Evolutionary conservation across 2,113 vertebrate species (phyloP).

Genomic region (Martes martes): DNA sequence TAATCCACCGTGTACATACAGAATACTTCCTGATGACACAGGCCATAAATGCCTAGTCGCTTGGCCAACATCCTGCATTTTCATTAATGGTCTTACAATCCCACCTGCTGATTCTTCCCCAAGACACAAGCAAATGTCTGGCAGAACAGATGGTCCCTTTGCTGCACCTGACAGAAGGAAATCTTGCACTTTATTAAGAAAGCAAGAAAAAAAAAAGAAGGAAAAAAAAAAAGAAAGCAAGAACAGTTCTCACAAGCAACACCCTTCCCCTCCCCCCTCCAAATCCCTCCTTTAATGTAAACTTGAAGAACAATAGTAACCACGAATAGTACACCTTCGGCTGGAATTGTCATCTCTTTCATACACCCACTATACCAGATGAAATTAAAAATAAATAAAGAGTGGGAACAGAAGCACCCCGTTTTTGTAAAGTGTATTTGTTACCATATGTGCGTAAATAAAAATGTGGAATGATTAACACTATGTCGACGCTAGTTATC

Average conservation of each 20-base stretch:
- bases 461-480: neutral
- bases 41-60: neutral
- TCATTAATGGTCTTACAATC: conserved; percentile 37
- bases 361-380: neutral
- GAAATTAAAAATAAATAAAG: neutral
- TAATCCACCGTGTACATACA: neutral
- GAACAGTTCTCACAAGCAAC: neutral
- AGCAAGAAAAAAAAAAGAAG: neutral
- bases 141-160: conserved; percentile 49
- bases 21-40: neutral
- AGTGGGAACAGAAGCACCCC: neutral
- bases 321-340: neutral
- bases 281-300: neutral
- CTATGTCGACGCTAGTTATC: neutral
- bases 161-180: neutral
- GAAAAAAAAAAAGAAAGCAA: neutral
- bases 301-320: neutral
- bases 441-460: neutral
- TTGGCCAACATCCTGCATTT: conserved; percentile 23
- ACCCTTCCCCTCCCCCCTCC: neutral
- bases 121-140: conserved; percentile 35
- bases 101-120: conserved; percentile 35
- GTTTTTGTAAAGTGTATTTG: neutral
- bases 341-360: neutral
- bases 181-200: neutral